phyloP scores from a whole-genome alignment of 1,140 invertebrate genomes.

The Cecropterus lyciades region DNA sequence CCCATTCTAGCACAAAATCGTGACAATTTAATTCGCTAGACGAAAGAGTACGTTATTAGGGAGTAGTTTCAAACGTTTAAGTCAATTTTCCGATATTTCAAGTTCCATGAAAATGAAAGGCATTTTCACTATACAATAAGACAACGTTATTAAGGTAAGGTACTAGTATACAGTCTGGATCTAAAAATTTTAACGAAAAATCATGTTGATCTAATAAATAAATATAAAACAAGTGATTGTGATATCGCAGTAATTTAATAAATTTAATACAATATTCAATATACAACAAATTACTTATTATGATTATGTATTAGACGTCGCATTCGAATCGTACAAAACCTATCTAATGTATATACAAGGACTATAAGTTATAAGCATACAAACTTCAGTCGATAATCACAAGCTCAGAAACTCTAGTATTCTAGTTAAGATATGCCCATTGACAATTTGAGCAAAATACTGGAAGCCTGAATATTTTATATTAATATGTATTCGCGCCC shows the following conservation, averaged over 20 bases:
- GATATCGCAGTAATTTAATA: slow-evolving; percentile 61
- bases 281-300: slow-evolving; percentile 52
- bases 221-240: slow-evolving; percentile 38
- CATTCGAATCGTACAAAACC: slow-evolving; percentile 50
- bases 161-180: too few relatives aligned
- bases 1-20: too few relatives aligned
- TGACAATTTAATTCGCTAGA: too few relatives aligned
- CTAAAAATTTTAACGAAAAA: too few relatives aligned
- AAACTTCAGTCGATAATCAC: slow-evolving; percentile 41
- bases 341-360: slow-evolving; percentile 58
- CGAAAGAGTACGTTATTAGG: too few relatives aligned
- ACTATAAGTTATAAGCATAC: slow-evolving; percentile 31
- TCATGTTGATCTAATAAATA: too few relatives aligned
- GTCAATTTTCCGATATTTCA: too few relatives aligned
- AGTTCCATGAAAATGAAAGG: too few relatives aligned
- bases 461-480: slow-evolving; percentile 43
- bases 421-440: slow-evolving; percentile 35
- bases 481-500: too few relatives aligned
- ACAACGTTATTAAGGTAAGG: too few relatives aligned
- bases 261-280: slow-evolving; percentile 55
- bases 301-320: slow-evolving; percentile 46
- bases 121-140: too few relatives aligned
- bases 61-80: too few relatives aligned
- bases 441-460: slow-evolving; percentile 51
- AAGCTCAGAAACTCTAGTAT: slow-evolving; percentile 20